These are phyloP conservation scores for Protophormia terraenovae DNA, from an alignment of 2,888 invertebrate species.

Conservation along the genomic window DNA sequence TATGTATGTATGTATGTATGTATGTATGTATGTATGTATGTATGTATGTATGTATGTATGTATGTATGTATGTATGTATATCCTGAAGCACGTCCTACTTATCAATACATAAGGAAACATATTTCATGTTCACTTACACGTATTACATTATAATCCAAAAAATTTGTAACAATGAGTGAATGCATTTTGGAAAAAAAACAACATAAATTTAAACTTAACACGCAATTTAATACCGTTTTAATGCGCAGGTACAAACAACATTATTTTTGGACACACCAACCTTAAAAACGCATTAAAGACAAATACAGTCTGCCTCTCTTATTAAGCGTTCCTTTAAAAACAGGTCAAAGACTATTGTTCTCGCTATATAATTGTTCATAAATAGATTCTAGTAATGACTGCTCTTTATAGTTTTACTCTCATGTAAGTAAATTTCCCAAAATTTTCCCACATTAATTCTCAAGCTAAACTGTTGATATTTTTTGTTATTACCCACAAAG, in stretches of 20 bases:
- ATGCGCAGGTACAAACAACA: constrained; percentile 54
- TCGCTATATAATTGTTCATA: background rate
- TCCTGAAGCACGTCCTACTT: background rate
- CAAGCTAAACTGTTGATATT: background rate
- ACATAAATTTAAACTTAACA: constrained; percentile 22
- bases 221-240: constrained; percentile 39
- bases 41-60: no score
- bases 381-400: background rate
- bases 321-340: constrained; percentile 35
- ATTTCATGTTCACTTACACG: background rate
- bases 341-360: background rate
- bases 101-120: background rate
- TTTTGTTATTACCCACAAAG: background rate
- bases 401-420: background rate
- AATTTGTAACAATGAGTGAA: background rate
- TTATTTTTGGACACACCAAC: background rate
- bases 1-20: no score
- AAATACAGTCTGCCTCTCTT: background rate
- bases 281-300: constrained; percentile 13
- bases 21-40: no score
- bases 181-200: background rate
- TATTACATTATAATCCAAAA: background rate
- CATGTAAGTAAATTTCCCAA: background rate
- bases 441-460: constrained; percentile 3
- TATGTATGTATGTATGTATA: no score